phyloP scores from a whole-genome alignment of 2,888 invertebrate species.

The Netelia inedita region DNA sequence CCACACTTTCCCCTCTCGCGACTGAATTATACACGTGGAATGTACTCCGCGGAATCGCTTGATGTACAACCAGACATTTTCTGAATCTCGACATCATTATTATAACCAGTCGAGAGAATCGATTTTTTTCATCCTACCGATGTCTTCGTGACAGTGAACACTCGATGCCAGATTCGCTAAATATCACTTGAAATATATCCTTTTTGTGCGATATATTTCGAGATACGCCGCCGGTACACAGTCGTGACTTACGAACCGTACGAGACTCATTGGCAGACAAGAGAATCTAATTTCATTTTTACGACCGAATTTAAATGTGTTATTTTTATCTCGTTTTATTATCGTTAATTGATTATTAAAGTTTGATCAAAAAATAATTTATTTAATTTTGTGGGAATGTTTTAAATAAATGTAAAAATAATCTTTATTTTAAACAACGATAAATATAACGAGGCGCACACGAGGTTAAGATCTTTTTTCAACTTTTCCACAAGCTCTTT shows the following conservation, averaged over 20 bases:
- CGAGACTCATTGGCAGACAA: not conserved
- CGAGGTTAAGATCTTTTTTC: not conserved
- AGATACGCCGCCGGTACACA: not conserved
- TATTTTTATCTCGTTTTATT: not conserved
- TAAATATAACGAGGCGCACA: conserved; percentile 67
- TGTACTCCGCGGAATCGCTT: conserved; percentile 19
- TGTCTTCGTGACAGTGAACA: conserved; percentile 18
- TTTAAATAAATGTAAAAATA: not conserved
- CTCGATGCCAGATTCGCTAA: conserved; percentile 20
- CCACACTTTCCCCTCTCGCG: conserved; percentile 49
- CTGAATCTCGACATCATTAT: conserved; percentile 55
- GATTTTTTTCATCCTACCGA: conserved; percentile 4
- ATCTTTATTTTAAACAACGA: conserved; percentile 26
- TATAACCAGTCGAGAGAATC: conserved; percentile 15
- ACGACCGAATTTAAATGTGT: not conserved
- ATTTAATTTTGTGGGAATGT: not conserved
- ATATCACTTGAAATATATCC: conserved; percentile 33
- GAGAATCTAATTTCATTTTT: not conserved
- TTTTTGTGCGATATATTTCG: not conserved
- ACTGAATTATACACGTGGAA: conserved; percentile 21
- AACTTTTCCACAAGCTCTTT: conserved; percentile 27
- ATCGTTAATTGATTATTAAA: not conserved
- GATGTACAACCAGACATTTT: conserved; percentile 42
- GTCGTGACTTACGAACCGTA: not conserved
- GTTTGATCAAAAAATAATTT: not conserved